Conservation (phyloP, 2,888 invertebrate genomes). For the Auanema sp. region DNA sequence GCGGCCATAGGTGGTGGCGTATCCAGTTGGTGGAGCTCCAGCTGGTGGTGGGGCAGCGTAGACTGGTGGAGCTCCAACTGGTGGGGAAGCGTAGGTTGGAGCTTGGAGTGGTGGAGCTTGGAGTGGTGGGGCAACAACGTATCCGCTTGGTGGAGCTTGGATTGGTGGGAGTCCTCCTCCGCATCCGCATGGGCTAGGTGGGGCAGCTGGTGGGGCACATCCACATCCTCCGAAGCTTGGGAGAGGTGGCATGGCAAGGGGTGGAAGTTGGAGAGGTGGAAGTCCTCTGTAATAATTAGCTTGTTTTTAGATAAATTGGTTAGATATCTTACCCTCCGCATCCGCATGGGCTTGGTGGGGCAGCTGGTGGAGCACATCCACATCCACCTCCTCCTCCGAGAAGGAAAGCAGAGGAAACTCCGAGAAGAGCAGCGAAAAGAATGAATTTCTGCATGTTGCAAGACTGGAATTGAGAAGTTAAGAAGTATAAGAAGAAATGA, state of each 20-base stretch:
- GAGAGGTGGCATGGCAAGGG: too few species aligned
- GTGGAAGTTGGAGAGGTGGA: too few species aligned
- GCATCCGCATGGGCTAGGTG: conserved; percentile 25
- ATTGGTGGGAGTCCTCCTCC: conserved; percentile 24
- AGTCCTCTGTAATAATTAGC: neutral
- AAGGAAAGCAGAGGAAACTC: conserved; percentile 34
- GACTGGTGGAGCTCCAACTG: conserved; percentile 4
- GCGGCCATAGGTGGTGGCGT: conserved; percentile 30
- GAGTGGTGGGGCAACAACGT: too few species aligned
- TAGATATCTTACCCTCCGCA: conserved; percentile 29
- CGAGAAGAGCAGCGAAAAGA: conserved; percentile 33
- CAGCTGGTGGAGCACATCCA: conserved; percentile 29
- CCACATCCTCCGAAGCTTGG: conserved; percentile 1
- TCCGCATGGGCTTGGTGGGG: conserved; percentile 20
- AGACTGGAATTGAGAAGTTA: neutral
- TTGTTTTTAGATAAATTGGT: neutral
- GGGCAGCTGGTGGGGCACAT: too few species aligned
- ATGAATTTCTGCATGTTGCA: conserved; percentile 39
- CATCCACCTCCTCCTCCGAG: conserved; percentile 37
- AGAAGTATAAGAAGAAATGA: too few species aligned
- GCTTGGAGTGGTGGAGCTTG: neutral
- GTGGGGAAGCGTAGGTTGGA: conserved; percentile 26
- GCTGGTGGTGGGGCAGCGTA: too few species aligned
- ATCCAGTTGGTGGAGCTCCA: conserved; percentile 28
- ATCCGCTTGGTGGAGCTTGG: conserved; percentile 21